Evolutionary conservation across 2,113 vertebrate species (phyloP).

Genomic region (Ploceus nigricollis): DNA sequence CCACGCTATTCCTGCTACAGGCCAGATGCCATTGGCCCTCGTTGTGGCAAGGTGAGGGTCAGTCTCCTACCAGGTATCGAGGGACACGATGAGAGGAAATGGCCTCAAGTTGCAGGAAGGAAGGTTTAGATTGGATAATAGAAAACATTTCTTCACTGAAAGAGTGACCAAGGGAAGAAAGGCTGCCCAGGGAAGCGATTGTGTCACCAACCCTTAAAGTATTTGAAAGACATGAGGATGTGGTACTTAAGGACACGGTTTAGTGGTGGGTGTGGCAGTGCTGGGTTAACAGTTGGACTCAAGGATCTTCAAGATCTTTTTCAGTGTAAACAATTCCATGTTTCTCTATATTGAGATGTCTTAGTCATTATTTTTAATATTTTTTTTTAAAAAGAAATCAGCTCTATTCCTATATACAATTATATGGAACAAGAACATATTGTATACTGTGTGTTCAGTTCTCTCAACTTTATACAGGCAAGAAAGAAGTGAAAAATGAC

Average conservation of each 20-base stretch:
- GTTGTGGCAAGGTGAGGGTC: background rate
- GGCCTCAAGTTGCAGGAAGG: fast-evolving
- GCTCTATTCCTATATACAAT: background rate
- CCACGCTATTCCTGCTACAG: background rate
- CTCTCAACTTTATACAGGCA: background rate
- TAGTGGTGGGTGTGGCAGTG: background rate
- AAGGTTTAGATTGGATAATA: background rate
- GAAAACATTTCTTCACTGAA: background rate
- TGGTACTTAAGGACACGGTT: background rate
- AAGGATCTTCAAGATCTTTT: background rate
- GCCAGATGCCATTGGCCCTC: background rate
- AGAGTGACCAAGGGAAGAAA: background rate
- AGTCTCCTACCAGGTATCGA: background rate
- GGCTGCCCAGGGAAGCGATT: background rate
- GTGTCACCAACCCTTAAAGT: background rate
- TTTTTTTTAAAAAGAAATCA: background rate
- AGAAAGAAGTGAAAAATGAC: background rate
- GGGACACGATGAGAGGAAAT: background rate
- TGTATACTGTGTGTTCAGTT: background rate
- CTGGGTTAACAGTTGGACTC: background rate
- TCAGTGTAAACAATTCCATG: background rate
- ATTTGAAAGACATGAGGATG: background rate
- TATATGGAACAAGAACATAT: background rate
- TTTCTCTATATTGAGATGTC: background rate
- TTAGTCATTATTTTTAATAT: background rate